A percentile compares a stretch with the other conserved stretches of the same genome.
These are phyloP conservation scores for Notoglanidium macrostoma DNA, from an alignment of 2,797 vertebrate species.

Conservation along the genomic window DNA sequence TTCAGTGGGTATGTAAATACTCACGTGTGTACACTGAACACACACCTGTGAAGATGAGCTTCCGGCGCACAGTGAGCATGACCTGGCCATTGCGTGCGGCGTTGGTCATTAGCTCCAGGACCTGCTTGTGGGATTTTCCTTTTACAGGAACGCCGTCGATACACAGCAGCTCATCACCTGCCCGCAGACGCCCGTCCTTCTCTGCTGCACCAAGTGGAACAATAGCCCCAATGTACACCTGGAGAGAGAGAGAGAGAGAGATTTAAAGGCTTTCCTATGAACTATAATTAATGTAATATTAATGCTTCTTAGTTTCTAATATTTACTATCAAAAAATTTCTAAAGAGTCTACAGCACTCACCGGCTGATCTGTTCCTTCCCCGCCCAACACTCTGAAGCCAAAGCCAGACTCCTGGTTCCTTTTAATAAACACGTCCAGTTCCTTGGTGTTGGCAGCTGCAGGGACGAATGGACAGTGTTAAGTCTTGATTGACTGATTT, in stretches of 20 bases:
- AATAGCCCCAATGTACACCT: slow-evolving; percentile 98
- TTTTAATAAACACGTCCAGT: slow-evolving; percentile 92
- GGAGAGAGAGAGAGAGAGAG: slow-evolving; percentile 43
- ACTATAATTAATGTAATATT: no score
- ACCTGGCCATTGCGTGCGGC: slow-evolving; percentile 97
- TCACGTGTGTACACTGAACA: slow-evolving; percentile 7
- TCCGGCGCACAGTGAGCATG: slow-evolving; percentile 90
- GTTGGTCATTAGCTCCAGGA: slow-evolving; percentile 95
- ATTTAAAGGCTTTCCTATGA: not conserved
- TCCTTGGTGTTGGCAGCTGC: slow-evolving; percentile 94
- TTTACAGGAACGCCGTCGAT: slow-evolving; percentile 93
- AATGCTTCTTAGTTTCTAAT: not conserved
- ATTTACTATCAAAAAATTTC: not conserved
- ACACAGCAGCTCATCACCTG: slow-evolving; percentile 93
- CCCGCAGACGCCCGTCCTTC: slow-evolving; percentile 91
- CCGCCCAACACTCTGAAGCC: slow-evolving; percentile 97
- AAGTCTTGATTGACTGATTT: not conserved
- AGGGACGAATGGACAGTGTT: not conserved
- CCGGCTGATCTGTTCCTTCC: slow-evolving; percentile 95
- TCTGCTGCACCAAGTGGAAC: slow-evolving; percentile 94
- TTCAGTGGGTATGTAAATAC: not conserved
- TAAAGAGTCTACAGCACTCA: slow-evolving; percentile 66
- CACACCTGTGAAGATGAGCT: slow-evolving; percentile 82
- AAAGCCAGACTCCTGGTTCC: slow-evolving; percentile 96
- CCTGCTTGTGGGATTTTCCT: slow-evolving; percentile 96